phyloP scores from a whole-genome alignment of 1,140 invertebrate species.

The Ips nitidus region DNA sequence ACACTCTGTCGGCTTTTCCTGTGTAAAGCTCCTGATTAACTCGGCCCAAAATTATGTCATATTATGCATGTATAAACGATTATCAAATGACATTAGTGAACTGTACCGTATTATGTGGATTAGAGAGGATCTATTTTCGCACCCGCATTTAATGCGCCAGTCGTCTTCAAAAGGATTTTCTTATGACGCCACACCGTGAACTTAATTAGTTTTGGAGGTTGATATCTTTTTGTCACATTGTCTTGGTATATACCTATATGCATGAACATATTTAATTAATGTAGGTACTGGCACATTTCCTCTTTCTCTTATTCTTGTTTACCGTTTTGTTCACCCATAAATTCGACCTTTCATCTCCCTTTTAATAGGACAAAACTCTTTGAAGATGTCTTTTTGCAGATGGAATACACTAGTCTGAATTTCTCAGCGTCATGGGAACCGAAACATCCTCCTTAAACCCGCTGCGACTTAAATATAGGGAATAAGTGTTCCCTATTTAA shows the following conservation, averaged over 20 bases:
- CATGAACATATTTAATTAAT: constrained; percentile 12
- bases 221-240: constrained; percentile 27
- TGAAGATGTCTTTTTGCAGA: constrained; percentile 1
- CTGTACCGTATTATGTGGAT: constrained; percentile 31
- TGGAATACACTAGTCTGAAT: neutral
- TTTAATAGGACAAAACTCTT: neutral
- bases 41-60: constrained; percentile 27
- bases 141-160: constrained; percentile 13
- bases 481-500: constrained; percentile 17
- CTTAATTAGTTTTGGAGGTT: constrained; percentile 22
- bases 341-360: too few relatives aligned
- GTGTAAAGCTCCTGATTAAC: constrained; percentile 28
- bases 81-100: constrained; percentile 32
- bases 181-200: constrained; percentile 17
- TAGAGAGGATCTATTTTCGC: constrained; percentile 13
- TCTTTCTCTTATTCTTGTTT: too few relatives aligned
- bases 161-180: constrained; percentile 29
- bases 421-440: constrained; percentile 18
- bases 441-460: constrained; percentile 24
- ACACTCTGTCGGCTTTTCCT: constrained; percentile 23
- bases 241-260: constrained; percentile 5
- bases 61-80: constrained; percentile 33
- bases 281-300: neutral
- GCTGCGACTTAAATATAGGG: constrained; percentile 16
- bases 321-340: too few relatives aligned